Conservation (phyloP, 2,113 vertebrate genomes). For the Chiloscyllium plagiosum region DNA sequence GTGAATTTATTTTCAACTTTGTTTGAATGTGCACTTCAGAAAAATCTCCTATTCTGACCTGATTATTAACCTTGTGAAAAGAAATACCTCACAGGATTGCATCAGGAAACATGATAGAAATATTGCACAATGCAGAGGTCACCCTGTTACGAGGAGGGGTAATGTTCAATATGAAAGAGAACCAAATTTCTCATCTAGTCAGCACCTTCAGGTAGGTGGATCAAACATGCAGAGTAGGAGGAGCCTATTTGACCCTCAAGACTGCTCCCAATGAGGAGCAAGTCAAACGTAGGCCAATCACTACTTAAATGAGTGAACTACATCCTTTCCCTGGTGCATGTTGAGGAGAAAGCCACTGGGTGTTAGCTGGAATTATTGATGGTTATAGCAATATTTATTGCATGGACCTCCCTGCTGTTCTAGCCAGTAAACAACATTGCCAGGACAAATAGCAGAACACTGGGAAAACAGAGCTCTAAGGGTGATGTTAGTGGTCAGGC, state of each 20-base stretch:
- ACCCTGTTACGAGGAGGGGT: neutral
- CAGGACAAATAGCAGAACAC: neutral
- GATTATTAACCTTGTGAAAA: neutral
- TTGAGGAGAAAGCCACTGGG: neutral
- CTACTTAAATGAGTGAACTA: neutral
- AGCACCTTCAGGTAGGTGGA: neutral
- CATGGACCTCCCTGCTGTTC: neutral
- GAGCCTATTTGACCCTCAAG: too few relatives aligned
- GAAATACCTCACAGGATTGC: neutral
- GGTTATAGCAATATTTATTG: neutral
- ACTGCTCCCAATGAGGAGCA: neutral
- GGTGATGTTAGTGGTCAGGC: neutral
- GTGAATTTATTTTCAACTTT: too few relatives aligned
- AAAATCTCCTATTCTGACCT: neutral
- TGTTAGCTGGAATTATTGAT: neutral
- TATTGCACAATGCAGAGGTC: neutral
- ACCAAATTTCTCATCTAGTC: neutral
- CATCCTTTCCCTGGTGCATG: neutral
- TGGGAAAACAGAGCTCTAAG: neutral
- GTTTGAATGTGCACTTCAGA: neutral
- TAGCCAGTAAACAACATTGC: neutral
- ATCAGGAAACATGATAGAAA: neutral
- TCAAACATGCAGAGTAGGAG: too few relatives aligned
- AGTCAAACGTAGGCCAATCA: neutral
- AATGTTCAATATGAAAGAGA: neutral